Base-by-base conservation (phyloP, 2,888 invertebrate species). In the Oithona nana region DNA sequence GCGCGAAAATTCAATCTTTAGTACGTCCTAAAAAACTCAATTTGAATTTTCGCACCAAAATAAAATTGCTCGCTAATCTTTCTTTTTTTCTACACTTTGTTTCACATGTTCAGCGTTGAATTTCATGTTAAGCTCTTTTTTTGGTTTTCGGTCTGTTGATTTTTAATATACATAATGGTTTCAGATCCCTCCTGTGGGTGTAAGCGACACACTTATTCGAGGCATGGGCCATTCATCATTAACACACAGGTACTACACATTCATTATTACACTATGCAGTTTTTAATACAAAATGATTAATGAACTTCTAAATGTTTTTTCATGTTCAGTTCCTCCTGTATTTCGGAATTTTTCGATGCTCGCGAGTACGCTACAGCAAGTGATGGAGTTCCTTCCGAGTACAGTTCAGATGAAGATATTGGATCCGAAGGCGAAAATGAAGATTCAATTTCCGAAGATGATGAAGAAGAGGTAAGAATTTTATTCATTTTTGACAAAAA, bases 321-420 rank as follows among this genome's bases (percentile, higher is more conserved):
- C 55, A 84, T 84, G 71, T 83, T 83, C 72, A 84, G 84, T 69
- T 85, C 84, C 28, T 84, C 84, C 0, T 82, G 84, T 68, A 79
- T 83, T 0, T 82, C 83, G 0, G 84, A 87, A 73, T 86, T 86
- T 75, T 86, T 84, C 71, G 86, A 87, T 72, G 87, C 86, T 1
- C 83, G 84, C 70, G 86, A 85, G 67, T 71, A 76, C 65, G 68
- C 26, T n/a, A 26, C 56, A 24, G 39, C 39, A 6, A 16, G 16
- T 6, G 62, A 54, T 6, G 30, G 26, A 16, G 61, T 28, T 13
- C 51, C 61, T n/a, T 52, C 51, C 1, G 62, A 62, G 29, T 54
- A 56, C 31, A 30, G 29, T n/a, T 62, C 62, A 8, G 62, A 62
- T 56, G 52, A 55, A 8, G 62, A 60, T 29, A 28, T 57, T 24